These are phyloP conservation scores for Sarcophilus harrisii DNA, from an alignment of 2,797 vertebrate species.

Conservation along the genomic window DNA sequence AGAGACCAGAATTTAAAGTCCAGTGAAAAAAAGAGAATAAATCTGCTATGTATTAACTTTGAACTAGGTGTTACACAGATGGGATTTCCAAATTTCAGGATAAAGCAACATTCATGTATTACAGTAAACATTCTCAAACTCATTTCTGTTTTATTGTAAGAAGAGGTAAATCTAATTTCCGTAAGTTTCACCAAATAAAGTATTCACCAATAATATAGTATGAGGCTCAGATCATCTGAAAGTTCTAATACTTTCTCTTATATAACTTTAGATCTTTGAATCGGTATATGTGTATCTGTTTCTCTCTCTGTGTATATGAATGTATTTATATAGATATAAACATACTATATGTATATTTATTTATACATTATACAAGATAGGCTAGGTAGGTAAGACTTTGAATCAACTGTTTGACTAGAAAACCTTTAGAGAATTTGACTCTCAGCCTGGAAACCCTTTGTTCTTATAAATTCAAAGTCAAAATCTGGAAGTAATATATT, in stretches of 20 bases:
- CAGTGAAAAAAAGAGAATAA: constrained; percentile 13
- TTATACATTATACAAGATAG: not conserved
- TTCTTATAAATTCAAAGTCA: not conserved
- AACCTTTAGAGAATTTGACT: not conserved
- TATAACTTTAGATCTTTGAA: not conserved
- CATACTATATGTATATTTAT: not conserved
- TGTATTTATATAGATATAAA: too few species aligned
- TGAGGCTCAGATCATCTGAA: not conserved
- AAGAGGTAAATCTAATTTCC: constrained; percentile 11
- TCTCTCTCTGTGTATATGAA: not conserved
- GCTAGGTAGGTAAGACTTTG: not conserved
- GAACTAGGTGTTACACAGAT: constrained; percentile 19
- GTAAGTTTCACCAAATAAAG: constrained; percentile 25
- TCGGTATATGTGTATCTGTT: not conserved
- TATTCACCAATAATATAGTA: not conserved
- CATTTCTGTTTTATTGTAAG: not conserved
- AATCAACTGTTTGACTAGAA: not conserved
- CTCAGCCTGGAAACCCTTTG: not conserved
- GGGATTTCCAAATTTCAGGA: constrained; percentile 15
- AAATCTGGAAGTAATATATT: not conserved
- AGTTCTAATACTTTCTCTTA: not conserved
- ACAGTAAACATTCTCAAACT: not conserved
- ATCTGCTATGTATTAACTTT: not conserved
- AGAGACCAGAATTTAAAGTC: not conserved
- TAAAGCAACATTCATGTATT: constrained; percentile 25